phyloP scores from a whole-genome alignment of 2,113 vertebrate genomes.

The Oreochromis aureus region DNA sequence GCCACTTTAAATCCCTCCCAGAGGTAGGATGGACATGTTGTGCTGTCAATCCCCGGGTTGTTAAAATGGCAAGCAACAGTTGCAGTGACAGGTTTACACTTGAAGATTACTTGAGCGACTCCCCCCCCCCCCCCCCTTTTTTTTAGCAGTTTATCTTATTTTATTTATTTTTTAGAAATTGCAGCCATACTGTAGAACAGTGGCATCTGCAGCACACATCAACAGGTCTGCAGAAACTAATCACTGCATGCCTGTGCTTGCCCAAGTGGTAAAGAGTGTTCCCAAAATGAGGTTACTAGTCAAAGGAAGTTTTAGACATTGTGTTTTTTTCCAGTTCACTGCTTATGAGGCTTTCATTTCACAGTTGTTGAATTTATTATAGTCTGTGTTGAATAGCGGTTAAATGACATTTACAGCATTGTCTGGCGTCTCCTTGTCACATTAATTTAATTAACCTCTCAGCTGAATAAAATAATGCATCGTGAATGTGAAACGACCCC shows the following conservation, averaged over 20 bases:
- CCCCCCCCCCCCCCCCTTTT: rapidly evolving
- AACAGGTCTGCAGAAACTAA: constrained; percentile 48
- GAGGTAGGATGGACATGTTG: neutral
- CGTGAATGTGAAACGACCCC: constrained; percentile 17
- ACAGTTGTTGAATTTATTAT: constrained; percentile 43
- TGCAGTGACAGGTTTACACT: constrained; percentile 14
- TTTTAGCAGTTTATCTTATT: neutral
- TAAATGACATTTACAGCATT: constrained; percentile 53
- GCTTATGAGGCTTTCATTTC: constrained; percentile 26
- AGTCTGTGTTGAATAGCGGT: constrained; percentile 15
- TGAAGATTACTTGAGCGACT: neutral
- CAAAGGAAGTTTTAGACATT: neutral
- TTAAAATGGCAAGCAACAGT: constrained; percentile 41
- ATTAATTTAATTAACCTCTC: constrained; percentile 56
- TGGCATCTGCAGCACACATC: constrained; percentile 24
- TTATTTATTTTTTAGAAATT: neutral
- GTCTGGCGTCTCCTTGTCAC: constrained; percentile 28
- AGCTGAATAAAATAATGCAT: constrained; percentile 35
- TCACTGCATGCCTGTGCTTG: neutral
- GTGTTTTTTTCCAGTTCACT: neutral
- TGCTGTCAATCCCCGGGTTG: neutral
- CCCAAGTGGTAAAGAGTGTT: neutral
- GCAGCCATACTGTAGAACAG: neutral
- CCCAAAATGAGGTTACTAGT: neutral
- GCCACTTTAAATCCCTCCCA: constrained; percentile 32